A percentile compares a stretch with the other conserved stretches of the same genome.
Conservation (phyloP, 2,888 invertebrate genomes). For the Pimpla rufipes region DNA sequence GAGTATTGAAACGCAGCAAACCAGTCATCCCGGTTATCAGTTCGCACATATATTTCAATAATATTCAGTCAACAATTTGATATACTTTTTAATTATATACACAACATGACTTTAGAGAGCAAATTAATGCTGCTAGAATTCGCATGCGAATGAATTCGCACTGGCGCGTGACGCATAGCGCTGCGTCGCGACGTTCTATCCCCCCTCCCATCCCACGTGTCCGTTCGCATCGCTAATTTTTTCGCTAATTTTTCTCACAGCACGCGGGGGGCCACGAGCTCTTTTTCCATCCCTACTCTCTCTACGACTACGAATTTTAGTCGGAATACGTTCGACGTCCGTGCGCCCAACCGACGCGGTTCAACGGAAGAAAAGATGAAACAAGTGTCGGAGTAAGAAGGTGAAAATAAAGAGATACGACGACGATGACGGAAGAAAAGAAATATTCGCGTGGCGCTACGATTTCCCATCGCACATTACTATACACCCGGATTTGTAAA, state of each 20-base stretch:
- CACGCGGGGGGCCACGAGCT: slow-evolving; percentile 20
- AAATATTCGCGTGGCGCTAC: slow-evolving; percentile 28
- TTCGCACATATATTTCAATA: slow-evolving; percentile 79
- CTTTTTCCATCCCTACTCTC: slow-evolving; percentile 39
- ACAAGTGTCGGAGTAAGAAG: not conserved
- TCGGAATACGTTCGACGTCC: slow-evolving; percentile 12
- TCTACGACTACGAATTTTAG: slow-evolving; percentile 54
- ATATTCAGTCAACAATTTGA: slow-evolving; percentile 80
- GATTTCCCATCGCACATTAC: slow-evolving; percentile 21
- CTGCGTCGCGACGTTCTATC: slow-evolving; percentile 21
- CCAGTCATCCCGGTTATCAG: slow-evolving; percentile 70
- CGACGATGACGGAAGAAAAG: not conserved
- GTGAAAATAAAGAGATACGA: not conserved
- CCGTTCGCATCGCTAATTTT: not conserved
- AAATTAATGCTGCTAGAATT: slow-evolving; percentile 61
- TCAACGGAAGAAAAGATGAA: slow-evolving; percentile 40
- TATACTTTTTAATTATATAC: slow-evolving; percentile 79
- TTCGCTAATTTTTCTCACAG: slow-evolving; percentile 2
- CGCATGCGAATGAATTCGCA: slow-evolving; percentile 57
- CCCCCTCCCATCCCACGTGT: not conserved
- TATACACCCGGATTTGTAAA: slow-evolving; percentile 18
- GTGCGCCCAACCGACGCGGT: slow-evolving; percentile 41
- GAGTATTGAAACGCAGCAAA: slow-evolving; percentile 73
- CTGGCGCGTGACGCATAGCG: slow-evolving; percentile 36
- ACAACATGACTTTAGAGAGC: slow-evolving; percentile 78